Evolutionary conservation across 2,888 invertebrate genomes (phyloP), one percentile per base, ranked within the genome.

Genomic region (Agrotis ipsilon): DNA sequence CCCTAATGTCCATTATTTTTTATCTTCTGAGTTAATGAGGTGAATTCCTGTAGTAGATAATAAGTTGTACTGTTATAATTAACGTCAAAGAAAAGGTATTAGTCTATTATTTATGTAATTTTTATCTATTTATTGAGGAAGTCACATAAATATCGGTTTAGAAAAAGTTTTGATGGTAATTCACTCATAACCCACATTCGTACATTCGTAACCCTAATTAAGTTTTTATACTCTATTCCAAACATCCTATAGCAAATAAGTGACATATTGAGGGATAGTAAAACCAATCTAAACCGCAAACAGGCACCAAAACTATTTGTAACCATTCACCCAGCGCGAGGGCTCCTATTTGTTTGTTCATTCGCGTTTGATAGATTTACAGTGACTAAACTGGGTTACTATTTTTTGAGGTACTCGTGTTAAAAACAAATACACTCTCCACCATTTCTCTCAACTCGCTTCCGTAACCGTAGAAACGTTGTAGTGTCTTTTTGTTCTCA

Each of bases 401-500:
- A 51, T 63, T 69, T 81, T 72, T 57, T 54, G 49, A 64, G 39
- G 52, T 75, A 78, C 75, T 85, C 78, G 80, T 91, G 89, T 64
- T 72, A 90, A 92, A 92, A 92, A 93, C 92, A 91, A 90, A 91
- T 88, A 88, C 84, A 84, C 85, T 85, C 85, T 85, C 84, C 88
- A 86, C 88, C 92, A 94, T 94, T 94, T 94, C 92, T 94, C 93
- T 91, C 88, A 81, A 89, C 90, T 92, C 90, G 87, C 90, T 60
- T 55, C 61, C 59, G 49, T 54, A 46, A 87, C 89, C 88, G 89
- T 89, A 91, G 92, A 93, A 90, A 89, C 89, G 91, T 91, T 90
- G 93, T 93, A 93, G 92, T 92, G 92, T 92, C 93, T 93, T 94
- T 91, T 91, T 92, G 89, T 89, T 88, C 88, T 83, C 89, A 88